A percentile compares a stretch with the other conserved stretches of the same genome.
These are phyloP conservation scores for Pterocles orientalis DNA, from an alignment of 2,113 vertebrate species.

Conservation along the genomic window DNA sequence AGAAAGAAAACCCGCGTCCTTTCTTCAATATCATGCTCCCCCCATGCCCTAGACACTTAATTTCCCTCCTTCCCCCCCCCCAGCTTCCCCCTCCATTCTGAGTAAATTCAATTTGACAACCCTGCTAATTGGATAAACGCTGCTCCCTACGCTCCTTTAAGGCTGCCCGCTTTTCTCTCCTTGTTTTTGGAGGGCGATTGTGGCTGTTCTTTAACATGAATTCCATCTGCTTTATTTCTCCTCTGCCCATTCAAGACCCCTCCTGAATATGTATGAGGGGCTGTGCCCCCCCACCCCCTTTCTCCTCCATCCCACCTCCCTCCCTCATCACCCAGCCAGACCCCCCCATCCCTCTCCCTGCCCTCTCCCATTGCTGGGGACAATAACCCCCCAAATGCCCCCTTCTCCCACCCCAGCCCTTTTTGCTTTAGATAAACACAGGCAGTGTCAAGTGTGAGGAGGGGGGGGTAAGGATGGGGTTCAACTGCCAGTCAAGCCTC, in stretches of 20 bases:
- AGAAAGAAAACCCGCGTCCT: slow-evolving; percentile 38
- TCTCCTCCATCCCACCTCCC: slow-evolving; percentile 29
- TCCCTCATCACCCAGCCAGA: neutral
- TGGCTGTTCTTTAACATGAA: slow-evolving; percentile 80
- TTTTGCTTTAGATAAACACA: slow-evolving; percentile 97
- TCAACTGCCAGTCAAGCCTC: slow-evolving; percentile 89
- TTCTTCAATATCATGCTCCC: slow-evolving; percentile 61
- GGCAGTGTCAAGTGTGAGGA: slow-evolving; percentile 98
- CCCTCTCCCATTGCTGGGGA: slow-evolving; percentile 71
- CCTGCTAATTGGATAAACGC: slow-evolving; percentile 98
- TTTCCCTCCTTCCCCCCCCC: slow-evolving; percentile 49
- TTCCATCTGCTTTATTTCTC: slow-evolving; percentile 88
- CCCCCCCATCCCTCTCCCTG: slow-evolving; percentile 36
- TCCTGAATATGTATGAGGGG: slow-evolving; percentile 92
- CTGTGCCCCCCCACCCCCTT: slow-evolving; percentile 17
- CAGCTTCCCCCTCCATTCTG: slow-evolving; percentile 72
- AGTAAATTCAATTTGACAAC: slow-evolving; percentile 99
- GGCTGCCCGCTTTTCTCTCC: slow-evolving; percentile 83
- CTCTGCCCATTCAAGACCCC: slow-evolving; percentile 74
- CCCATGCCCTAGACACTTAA: slow-evolving; percentile 67
- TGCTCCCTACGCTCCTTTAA: slow-evolving; percentile 81
- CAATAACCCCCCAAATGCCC: slow-evolving; percentile 84
- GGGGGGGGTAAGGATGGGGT: slow-evolving; percentile 76
- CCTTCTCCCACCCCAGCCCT: slow-evolving; percentile 65
- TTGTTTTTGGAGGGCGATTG: slow-evolving; percentile 82